Base-by-base conservation (phyloP, 1,140 invertebrate species). In the Tetragonula clypearis region DNA sequence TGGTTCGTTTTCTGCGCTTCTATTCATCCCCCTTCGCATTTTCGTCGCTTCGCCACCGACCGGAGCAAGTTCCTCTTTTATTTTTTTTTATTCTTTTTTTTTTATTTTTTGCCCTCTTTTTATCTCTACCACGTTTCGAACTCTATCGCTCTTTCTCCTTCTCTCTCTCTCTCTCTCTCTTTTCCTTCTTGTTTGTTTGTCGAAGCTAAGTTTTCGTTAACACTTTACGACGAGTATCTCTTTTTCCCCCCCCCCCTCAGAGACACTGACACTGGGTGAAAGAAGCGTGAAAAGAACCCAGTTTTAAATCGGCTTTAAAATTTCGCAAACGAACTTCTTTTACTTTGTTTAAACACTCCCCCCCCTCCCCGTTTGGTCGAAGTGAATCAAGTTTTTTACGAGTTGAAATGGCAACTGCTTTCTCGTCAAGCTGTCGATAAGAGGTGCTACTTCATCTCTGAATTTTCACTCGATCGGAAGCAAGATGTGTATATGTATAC, bases 1-100 rank as follows among this genome's bases (percentile, higher is more conserved):
- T 80, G 82, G 58, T 88, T 88, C 89, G 60, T 85, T 86, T 85
- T 84, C 84, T 65, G 71, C 65, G 56, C 73, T 71, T 81, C 87
- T 73, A 73, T 87, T 80, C 65, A 79, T 62, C 56, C 58, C 80
- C 14, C 55, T 82, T 58, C 79, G 83, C 65, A 60, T 75, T 90
- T 73, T 82, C 86, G 60, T 83, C 79, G 69, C 79, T 86, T 81
- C 68, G 69, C 85, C 79, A 60, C 77, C 77, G 60, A 56, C 66
- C 17, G 58, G 19, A 55, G 56, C 21, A 60, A 55, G 5, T 78
- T 56, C 19, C 66, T 71, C 84, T 86, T 56, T 75, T 53, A 49
- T 74, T 41, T 81, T 8, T 8, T 49, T 49, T 49, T 30, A 30
- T 30, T 71, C 84, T 86, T 56, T 75, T 53, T 30, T 41, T 41